Base-by-base conservation (phyloP, 2,113 vertebrate species). In the Blennius ocellaris region DNA sequence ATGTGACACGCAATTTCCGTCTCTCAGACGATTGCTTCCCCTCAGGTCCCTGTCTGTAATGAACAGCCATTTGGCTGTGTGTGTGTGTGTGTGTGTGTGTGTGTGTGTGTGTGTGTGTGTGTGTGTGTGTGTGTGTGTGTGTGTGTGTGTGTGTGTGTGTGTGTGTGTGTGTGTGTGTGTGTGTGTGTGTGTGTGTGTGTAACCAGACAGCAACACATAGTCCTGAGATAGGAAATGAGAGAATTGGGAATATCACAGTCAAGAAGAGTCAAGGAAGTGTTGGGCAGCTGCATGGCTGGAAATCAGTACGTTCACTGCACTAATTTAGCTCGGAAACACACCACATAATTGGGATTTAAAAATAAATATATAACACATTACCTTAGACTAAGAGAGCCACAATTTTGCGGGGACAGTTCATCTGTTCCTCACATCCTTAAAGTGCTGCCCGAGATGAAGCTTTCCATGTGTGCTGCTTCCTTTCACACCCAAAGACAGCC, bases 1-100 rank as follows among this genome's bases (percentile, higher is more conserved):
- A 93, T 92, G 92, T 93, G 92, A 93, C 92, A 93, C 90, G 85
- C 90, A 89, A 93, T 93, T 93, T 93, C 90, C 90, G 87, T 92
- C 90, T 91, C 90, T 90, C 89, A 89, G 89, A 92, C 90, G 89
- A 92, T 92, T 93, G 90, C 92, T 93, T 93, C 92, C 90, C 92
- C 92, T 92, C 92, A 93, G 92, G 90, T 92, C 92, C 85, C 92
- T 84, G 90, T 92, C 90, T 93, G 87, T 93, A 93, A 93, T 93
- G 92, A 93, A 93, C 92, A 93, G 90, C 92, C 92, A 91, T 93
- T 92, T 90, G 90, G 90, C 87, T 86, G 82, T 88, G 83, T 87
- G 90, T 80, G 68, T 82, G 82, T 73, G 75, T 83, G 78, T 9
- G 51, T 61, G 70, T 16, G n/a, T 76, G 64, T 71, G 64, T 55